Base-by-base conservation (phyloP, 2,113 vertebrate genomes). In the Craseonycteris thonglongyai region DNA sequence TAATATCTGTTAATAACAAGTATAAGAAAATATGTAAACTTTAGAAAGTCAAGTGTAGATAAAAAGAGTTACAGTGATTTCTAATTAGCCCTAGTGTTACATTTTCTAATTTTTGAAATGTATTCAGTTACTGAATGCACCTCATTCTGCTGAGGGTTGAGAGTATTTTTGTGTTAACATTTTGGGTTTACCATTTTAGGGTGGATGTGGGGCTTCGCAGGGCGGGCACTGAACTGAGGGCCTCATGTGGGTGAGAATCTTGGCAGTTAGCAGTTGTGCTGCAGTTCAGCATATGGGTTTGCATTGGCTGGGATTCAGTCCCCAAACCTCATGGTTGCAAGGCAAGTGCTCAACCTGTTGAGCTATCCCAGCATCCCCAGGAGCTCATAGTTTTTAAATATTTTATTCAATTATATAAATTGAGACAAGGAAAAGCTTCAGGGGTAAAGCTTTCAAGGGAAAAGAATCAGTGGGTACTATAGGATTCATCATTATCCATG, bases 311-410 rank as follows among this genome's bases (percentile, higher is more conserved):
- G n/a, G n/a, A n/a, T n/a, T n/a, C n/a, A n/a, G n/a, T n/a, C n/a
- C n/a, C n/a, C n/a, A n/a, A n/a, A n/a, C n/a, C n/a, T n/a, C n/a
- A n/a, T n/a, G n/a, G n/a, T n/a, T n/a, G n/a, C n/a, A n/a, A n/a
- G n/a, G n/a, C n/a, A n/a, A n/a, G n/a, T n/a, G n/a, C n/a, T n/a
- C n/a, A n/a, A n/a, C n/a, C n/a, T n/a, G n/a, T n/a, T n/a, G n/a
- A n/a, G n/a, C n/a, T n/a, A n/a, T n/a, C n/a, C n/a, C n/a, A n/a
- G n/a, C n/a, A n/a, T n/a, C n/a, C n/a, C n/a, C n/a, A n/a, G n/a
- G n/a, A n/a, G n/a, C n/a, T n/a, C n/a, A n/a, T n/a, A n/a, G 16
- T 33, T n/a, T 90, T 81, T 95, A 49, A 86, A 66, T 79, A 75
- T 61, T 76, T 90, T 94, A 26, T 18, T 10, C 15, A 83, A 56